Evolutionary conservation across 2,113 vertebrate genomes (phyloP).

Genomic region (Myotis davidii): DNA sequence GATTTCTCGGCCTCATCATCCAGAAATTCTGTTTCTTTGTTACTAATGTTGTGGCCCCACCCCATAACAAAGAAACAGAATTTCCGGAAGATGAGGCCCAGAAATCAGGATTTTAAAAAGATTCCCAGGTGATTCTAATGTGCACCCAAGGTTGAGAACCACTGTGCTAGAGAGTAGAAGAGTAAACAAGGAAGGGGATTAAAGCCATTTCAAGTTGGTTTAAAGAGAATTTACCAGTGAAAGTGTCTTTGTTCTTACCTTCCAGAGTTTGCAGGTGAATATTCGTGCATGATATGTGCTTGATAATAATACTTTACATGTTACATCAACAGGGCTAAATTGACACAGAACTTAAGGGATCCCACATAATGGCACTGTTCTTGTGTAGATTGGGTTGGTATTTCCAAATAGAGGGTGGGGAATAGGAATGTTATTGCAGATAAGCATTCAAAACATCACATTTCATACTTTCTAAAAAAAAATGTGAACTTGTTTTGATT

Average conservation of each 20-base stretch:
- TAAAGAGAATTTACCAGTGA: background rate
- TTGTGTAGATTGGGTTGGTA: background rate
- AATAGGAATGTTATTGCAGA: background rate
- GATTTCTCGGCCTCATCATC: too few relatives aligned
- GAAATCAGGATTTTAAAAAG: too few relatives aligned
- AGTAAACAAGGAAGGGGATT: background rate
- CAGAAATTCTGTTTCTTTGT: too few relatives aligned
- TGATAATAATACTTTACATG: background rate
- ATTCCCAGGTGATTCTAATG: too few relatives aligned
- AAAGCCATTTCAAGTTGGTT: background rate
- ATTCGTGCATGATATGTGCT: background rate
- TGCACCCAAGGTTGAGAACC: too few relatives aligned
- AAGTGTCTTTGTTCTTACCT: background rate
- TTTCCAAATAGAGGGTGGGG: background rate
- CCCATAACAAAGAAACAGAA: too few relatives aligned
- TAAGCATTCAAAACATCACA: background rate
- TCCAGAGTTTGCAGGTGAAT: background rate
- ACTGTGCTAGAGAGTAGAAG: background rate
- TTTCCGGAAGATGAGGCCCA: too few relatives aligned
- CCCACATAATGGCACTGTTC: background rate
- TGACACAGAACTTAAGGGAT: background rate
- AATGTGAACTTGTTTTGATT: conserved; percentile 12
- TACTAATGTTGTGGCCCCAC: too few relatives aligned
- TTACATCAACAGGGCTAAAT: background rate
- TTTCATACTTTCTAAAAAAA: background rate